These are phyloP conservation scores for Wasmannia auropunctata DNA, from an alignment of 1,140 invertebrate species.

Conservation along the genomic window DNA sequence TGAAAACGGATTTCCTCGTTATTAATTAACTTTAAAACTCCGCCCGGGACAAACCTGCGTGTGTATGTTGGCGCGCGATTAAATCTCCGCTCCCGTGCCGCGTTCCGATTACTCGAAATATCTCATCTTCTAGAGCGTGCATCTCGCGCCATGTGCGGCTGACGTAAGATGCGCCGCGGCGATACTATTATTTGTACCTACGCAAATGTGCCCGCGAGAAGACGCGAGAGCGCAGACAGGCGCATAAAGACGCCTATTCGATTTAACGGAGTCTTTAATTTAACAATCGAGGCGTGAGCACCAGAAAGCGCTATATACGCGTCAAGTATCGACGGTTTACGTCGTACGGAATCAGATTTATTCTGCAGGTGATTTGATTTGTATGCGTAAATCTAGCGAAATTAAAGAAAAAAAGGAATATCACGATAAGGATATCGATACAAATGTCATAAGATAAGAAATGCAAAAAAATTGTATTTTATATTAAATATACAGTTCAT, in stretches of 20 bases:
- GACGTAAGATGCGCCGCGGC: conserved; percentile 39
- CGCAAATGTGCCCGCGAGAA: conserved; percentile 33
- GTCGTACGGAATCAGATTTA: background rate
- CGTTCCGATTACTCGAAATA: conserved; percentile 43
- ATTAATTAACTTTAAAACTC: background rate
- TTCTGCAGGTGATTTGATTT: background rate
- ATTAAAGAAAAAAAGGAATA: background rate
- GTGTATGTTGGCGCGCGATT: conserved; percentile 9
- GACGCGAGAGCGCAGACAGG: background rate
- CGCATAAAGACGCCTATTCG: conserved; percentile 25
- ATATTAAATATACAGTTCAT: background rate
- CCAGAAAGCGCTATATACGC: background rate
- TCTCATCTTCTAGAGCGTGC: conserved; percentile 14
- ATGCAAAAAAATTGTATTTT: too few relatives aligned
- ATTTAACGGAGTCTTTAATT: conserved; percentile 32
- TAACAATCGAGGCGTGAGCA: conserved; percentile 8
- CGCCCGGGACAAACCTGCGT: background rate
- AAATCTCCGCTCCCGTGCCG: background rate
- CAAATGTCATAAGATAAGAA: background rate
- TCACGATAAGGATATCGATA: background rate
- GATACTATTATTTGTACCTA: conserved; percentile 59
- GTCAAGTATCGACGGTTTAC: background rate
- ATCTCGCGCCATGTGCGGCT: conserved; percentile 43
- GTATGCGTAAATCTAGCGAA: background rate
- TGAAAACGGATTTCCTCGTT: background rate